Base-by-base conservation (phyloP, 2,113 vertebrate genomes). In the Phyllostomus discolor region DNA sequence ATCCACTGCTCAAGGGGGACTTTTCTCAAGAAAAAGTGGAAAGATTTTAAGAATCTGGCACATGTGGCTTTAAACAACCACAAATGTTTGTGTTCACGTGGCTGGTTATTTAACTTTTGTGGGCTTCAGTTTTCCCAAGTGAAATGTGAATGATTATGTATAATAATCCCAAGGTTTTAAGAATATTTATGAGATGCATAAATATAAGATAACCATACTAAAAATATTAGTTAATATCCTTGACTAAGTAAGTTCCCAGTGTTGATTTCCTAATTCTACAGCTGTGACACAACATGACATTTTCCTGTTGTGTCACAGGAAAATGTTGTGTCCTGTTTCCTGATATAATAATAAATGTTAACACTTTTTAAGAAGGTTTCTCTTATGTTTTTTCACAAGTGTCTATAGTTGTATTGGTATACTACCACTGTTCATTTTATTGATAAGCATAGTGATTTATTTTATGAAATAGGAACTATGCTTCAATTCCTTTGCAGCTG, bases 401-500 rank as follows among this genome's bases (percentile, higher is more conserved):
- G 16, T 50, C 2, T 92, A 35, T 54, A 91, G 41, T 35, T 79
- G 17, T n/a, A 62, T 26, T 79, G 1, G 20, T 87, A 81, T 79
- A 88, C 59, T 88, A 96, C 64, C 1, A 38, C 35, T 78, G 79
- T 96, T 87, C 15, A 20, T 95, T 95, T 98, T 69, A 67, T 59
- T 86, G 33, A 85, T 28, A 28, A 69, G 0, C 70, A 26, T 20
- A 79, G 38, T 33, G 72, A 87, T 95, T 83, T 96, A 76, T 79
- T 93, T 81, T 64, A 91, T 76, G 43, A 88, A 97, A 46, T 3
- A 15, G 24, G 96, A 83, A 98, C 85, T 84, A 78, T 82, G 62
- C 82, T 97, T 90, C 76, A 96, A 97, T 96, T 96, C 59, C 9
- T 52, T 62, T 67, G 28, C 11, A 80, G 46, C 1, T 52, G 59